phyloP scores from a whole-genome alignment of 2,113 vertebrate species.

The Atlantisia rogersi region DNA sequence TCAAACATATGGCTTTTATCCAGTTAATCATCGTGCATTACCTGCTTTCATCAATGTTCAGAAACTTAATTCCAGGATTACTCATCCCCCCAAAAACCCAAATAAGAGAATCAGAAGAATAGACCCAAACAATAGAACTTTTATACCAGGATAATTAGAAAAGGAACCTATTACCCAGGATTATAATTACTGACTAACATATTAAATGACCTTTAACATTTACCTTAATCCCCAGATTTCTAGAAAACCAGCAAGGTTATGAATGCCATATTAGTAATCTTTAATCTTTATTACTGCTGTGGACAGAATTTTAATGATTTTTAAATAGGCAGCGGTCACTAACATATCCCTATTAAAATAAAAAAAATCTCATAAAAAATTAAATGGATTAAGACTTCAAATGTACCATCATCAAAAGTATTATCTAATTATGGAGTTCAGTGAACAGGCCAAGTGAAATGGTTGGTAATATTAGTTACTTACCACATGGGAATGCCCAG shows the following conservation, averaged over 20 bases:
- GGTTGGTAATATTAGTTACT: conserved; percentile 87
- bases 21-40: conserved; percentile 84
- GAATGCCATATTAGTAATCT: conserved; percentile 88
- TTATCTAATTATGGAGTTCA: conserved; percentile 97
- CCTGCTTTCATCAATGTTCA: conserved; percentile 77
- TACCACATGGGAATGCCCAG: conserved; percentile 82
- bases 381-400: conserved; percentile 97
- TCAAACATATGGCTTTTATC: conserved; percentile 77
- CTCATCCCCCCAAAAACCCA: conserved; percentile 75
- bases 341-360: conserved; percentile 86
- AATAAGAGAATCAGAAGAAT: conserved; percentile 79
- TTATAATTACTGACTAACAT: conserved; percentile 89
- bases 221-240: conserved; percentile 84
- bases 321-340: conserved; percentile 83
- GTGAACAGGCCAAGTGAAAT: conserved; percentile 85
- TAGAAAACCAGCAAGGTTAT: conserved; percentile 84
- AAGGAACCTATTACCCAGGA: conserved; percentile 84
- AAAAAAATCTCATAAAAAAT: conserved; percentile 88
- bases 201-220: conserved; percentile 93
- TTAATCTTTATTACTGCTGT: conserved; percentile 86
- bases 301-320: conserved; percentile 88
- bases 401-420: conserved; percentile 92
- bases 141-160: conserved; percentile 87
- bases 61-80: conserved; percentile 83
- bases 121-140: conserved; percentile 86